Evolutionary conservation across 30 jellyfish, hydroid and myxozoan species (phyloP), one percentile per base, ranked within the genome.

Genomic region (Hydra vulgaris): DNA sequence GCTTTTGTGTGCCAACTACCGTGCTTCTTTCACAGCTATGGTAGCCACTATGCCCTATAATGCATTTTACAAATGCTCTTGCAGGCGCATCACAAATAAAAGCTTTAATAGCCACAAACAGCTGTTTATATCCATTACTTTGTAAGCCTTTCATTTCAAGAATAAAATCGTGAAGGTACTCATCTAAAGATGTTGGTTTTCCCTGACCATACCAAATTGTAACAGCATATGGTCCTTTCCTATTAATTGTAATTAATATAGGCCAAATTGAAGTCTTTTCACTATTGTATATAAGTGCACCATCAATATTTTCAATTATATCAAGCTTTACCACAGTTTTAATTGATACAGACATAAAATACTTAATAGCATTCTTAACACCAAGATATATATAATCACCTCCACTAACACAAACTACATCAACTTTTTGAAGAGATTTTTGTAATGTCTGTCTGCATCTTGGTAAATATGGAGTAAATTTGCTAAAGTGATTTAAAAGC

Each of bases 81-180:
- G 89, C 89, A 52, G 89, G 86, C 7, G 85, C 85, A 27, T 82
- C 89, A 72, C 85, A 73, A 23, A 54, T 66, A 21, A 82, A 19
- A 21, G 79, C 80, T 20, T 52, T 27, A 25, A 71, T 22, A 26
- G 27, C 54, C 23, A 82, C 77, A 8, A 16, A 53, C 24, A 72
- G 21, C 18, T 23, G 21, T 24, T 19, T 56, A n/a, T 66, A 77
- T 82, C 53, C 16, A 73, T 82, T 24, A 21, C 23, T 27, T 17
- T 25, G 55, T 25, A 82, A 20, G 61, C 23, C 61, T 17, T 27
- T 26, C 27, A 55, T 69, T 66, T 82, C 86, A 52, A 53, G 27
- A 21, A 82, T 20, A 54, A 82, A 82, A 53, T 82, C 89, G 24
- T 21, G 5, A 27, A 82, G 61, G 56, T 18, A 82, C 7, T 27